phyloP scores from a whole-genome alignment of 2,797 vertebrate genomes.

The Tragopan temminckii region DNA sequence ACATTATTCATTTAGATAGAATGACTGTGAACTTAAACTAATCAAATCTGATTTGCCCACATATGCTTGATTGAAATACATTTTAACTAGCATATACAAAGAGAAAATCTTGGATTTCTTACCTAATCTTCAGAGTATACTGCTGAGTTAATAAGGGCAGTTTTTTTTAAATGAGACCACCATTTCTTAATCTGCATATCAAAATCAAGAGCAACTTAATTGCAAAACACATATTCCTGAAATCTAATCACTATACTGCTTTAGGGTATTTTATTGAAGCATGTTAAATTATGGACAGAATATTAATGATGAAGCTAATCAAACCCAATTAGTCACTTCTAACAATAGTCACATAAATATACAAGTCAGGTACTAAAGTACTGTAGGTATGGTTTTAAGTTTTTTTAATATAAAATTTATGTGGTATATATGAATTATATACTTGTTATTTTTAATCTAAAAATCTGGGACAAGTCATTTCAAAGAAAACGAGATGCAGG shows the following conservation, averaged over 20 bases:
- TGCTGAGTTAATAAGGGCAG: constrained; percentile 89
- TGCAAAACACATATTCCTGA: constrained; percentile 92
- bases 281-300: constrained; percentile 90
- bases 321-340: constrained; percentile 91
- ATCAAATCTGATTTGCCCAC: constrained; percentile 91
- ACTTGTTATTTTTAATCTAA: constrained; percentile 72
- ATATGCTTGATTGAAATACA: constrained; percentile 90
- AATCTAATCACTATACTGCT: constrained; percentile 91
- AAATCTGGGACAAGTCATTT: constrained; percentile 74
- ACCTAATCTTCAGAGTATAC: constrained; percentile 88
- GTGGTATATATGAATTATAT: constrained; percentile 79
- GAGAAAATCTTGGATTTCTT: constrained; percentile 86
- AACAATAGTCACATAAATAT: constrained; percentile 91
- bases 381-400: constrained; percentile 79
- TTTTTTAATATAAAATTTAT: constrained; percentile 78
- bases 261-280: constrained; percentile 91
- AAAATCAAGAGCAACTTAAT: constrained; percentile 91
- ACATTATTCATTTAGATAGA: constrained; percentile 90
- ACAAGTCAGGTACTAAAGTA: constrained; percentile 86
- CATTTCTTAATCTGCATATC: constrained; percentile 91
- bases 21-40: constrained; percentile 90
- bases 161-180: constrained; percentile 86
- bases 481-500: constrained; percentile 53
- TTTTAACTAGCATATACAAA: constrained; percentile 88
- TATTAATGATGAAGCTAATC: constrained; percentile 90